Base-by-base conservation (phyloP, 1,140 invertebrate genomes). In the Eurosta solidaginis region DNA sequence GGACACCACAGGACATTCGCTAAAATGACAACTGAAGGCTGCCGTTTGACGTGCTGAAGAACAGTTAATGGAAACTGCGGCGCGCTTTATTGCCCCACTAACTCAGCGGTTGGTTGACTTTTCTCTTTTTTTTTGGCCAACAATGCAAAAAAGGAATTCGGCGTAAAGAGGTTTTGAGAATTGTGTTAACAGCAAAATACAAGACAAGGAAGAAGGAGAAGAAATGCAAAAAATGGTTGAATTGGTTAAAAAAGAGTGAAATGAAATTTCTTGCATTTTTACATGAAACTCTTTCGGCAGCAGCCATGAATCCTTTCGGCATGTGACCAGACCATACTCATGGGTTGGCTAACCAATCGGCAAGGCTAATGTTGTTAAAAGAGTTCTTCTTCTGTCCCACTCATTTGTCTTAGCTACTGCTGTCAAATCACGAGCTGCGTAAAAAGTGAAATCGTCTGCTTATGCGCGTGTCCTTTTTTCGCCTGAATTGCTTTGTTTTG, bases 31-130 rank as follows among this genome's bases (percentile, higher is more conserved):
- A 2, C 40, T 44, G 22, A 22, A 74, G 36, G 42, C 40, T 20
- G 63, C 17, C 22, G 27, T 2, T 27, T 27, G 42, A 7, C 45
- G 44, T 12, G 9, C 3, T 25, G 52, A 29, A n/a, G 44, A 2
- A 17, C 73, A 4, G 4, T 14, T 47, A 47, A 25, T 29, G 33
- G n/a, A n/a, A n/a, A 17, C n/a, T 68, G 59, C 36, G 59, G 33
- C 59, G 29, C 36, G 59, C 59, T 78, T 78, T 78, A 78, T 78
- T 78, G 78, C 78, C 74, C 78, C 74, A 78, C 74, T 78, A 76
- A 78, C 78, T 59, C 78, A 76, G 78, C 78, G 78, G 78, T 78
- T 78, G 78, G 73, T 52, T 27, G 27, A 12, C 73, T 75, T 76
- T 25, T 75, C 22, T 29, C 33, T 20, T 40, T 36, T n/a, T 68